These are phyloP conservation scores for Spermophilus dauricus DNA, from an alignment of 2,113 vertebrate species.

Conservation along the genomic window DNA sequence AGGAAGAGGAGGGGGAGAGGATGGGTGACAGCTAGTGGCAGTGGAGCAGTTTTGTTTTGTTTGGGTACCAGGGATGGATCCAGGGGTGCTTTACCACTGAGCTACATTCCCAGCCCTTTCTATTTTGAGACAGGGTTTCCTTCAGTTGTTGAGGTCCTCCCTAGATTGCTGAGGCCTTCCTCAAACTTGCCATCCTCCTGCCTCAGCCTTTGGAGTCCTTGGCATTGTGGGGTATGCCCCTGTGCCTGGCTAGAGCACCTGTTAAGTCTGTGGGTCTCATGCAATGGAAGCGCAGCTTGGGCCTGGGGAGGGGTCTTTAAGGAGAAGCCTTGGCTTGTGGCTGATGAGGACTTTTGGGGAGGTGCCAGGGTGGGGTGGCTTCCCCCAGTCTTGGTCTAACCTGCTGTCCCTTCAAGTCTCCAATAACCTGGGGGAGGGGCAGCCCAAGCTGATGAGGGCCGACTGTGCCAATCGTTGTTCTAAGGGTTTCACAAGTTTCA, in stretches of 20 bases:
- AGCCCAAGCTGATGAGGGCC: not conserved
- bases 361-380: too few relatives aligned
- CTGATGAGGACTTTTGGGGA: not conserved
- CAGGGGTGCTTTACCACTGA: too few relatives aligned
- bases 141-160: too few relatives aligned
- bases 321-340: not conserved
- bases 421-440: not conserved
- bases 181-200: too few relatives aligned
- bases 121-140: too few relatives aligned
- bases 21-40: not conserved
- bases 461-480: not conserved
- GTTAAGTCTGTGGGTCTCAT: not conserved
- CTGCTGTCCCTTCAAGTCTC: not conserved
- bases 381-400: not conserved
- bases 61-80: too few relatives aligned
- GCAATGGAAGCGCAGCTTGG: not conserved
- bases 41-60: not conserved
- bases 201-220: too few relatives aligned
- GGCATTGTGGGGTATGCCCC: too few relatives aligned
- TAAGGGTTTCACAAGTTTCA: not conserved
- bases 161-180: too few relatives aligned
- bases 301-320: not conserved
- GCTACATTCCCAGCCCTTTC: too few relatives aligned
- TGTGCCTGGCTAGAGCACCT: not conserved
- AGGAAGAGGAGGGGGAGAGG: not conserved